These are phyloP conservation scores for Ashinkailepas kermadecensis DNA, from an alignment of 2,888 invertebrate genomes.

Conservation along the genomic window DNA sequence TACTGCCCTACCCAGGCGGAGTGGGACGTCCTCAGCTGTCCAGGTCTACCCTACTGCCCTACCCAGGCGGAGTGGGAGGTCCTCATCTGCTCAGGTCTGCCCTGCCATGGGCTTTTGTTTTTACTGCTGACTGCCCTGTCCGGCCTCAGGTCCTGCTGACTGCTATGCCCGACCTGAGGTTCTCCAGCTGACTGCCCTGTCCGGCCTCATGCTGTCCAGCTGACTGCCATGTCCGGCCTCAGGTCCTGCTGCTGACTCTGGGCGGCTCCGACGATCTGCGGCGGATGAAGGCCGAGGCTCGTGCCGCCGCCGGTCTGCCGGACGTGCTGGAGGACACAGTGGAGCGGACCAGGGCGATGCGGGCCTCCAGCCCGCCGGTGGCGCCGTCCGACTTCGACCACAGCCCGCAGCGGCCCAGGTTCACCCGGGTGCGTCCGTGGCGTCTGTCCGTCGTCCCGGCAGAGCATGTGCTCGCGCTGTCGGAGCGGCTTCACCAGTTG, in stretches of 20 bases:
- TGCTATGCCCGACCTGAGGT: too few relatives aligned
- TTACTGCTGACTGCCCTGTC: too few relatives aligned
- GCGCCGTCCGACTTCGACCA: conserved; percentile 76
- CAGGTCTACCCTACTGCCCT: too few relatives aligned
- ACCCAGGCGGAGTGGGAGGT: too few relatives aligned
- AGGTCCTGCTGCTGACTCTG: conserved; percentile 72
- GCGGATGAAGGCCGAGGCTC: conserved; percentile 26
- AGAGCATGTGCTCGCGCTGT: not conserved
- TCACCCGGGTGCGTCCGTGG: not conserved
- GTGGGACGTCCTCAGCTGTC: too few relatives aligned
- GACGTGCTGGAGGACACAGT: conserved; percentile 84
- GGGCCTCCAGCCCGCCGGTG: conserved; percentile 89
- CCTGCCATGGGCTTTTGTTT: too few relatives aligned
- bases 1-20: too few relatives aligned
- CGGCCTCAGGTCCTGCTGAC: too few relatives aligned
- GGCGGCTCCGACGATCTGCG: conserved; percentile 80
- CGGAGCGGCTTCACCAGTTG: not conserved
- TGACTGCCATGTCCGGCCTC: not conserved
- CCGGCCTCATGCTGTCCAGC: too few relatives aligned
- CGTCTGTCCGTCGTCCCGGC: not conserved
- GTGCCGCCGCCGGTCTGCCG: conserved; percentile 47
- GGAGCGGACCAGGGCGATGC: conserved; percentile 86
- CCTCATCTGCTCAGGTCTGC: too few relatives aligned
- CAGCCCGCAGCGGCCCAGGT: conserved; percentile 41
- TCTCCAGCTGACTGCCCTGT: too few relatives aligned